phyloP scores from a whole-genome alignment of 2,113 vertebrate species.

The Catagonus wagneri region DNA sequence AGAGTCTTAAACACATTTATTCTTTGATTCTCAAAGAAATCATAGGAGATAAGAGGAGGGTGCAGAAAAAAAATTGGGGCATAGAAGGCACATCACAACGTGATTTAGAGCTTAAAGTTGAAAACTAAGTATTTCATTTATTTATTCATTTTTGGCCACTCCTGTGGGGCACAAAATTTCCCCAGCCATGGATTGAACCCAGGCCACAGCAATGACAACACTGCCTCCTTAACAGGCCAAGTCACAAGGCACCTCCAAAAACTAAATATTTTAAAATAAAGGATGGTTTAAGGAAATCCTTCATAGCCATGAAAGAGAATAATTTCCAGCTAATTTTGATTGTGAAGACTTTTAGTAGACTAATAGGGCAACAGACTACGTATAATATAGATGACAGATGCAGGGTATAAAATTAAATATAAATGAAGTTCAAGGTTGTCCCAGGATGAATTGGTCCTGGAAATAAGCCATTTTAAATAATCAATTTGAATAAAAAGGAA shows the following conservation, averaged over 20 bases:
- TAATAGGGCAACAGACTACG: not conserved
- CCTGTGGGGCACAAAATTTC: too few species aligned
- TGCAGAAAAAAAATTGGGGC: not conserved
- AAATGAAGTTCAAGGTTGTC: not conserved
- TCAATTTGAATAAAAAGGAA: not conserved
- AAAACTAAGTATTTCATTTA: not conserved
- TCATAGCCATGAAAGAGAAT: not conserved
- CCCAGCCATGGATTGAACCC: too few species aligned
- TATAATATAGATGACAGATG: not conserved
- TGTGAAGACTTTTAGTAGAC: not conserved
- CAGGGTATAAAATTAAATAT: not conserved
- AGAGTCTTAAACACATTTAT: constrained; percentile 18
- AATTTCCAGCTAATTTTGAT: not conserved
- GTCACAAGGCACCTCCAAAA: not conserved
- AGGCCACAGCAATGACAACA: too few species aligned
- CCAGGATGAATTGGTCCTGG: not conserved
- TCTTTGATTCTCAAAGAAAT: not conserved
- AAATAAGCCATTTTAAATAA: not conserved
- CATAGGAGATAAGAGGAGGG: not conserved
- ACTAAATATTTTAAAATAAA: not conserved
- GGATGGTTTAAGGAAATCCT: not conserved
- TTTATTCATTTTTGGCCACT: too few species aligned
- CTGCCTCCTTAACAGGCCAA: too few species aligned
- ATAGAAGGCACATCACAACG: not conserved
- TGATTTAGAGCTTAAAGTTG: not conserved